Conservation (phyloP, 2,888 invertebrate species). For the Chaetogeoica ovagalla region DNA sequence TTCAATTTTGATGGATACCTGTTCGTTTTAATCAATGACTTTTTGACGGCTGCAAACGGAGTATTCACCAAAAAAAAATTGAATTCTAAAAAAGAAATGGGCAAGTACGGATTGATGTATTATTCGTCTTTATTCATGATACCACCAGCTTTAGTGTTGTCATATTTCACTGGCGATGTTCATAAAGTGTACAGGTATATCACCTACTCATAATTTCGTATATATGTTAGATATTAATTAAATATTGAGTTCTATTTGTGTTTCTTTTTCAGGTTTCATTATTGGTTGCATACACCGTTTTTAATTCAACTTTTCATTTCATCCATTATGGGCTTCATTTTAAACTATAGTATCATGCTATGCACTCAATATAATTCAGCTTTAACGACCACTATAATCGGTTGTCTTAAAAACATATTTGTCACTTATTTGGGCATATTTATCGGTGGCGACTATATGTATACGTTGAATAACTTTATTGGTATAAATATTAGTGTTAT, state of each 20-base stretch:
- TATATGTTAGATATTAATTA: not conserved
- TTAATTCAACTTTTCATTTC: conserved; percentile 80
- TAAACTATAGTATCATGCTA: conserved; percentile 91
- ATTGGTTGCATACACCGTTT: conserved; percentile 79
- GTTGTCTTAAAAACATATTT: conserved; percentile 95
- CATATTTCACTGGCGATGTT: conserved; percentile 77
- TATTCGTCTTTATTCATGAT: conserved; percentile 92
- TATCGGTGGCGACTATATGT: conserved; percentile 96
- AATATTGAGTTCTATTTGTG: not conserved
- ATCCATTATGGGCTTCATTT: conserved; percentile 94
- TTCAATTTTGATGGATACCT: conserved; percentile 90
- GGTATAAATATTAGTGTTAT: conserved; percentile 93
- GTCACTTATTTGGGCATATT: conserved; percentile 98
- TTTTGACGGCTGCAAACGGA: conserved; percentile 95
- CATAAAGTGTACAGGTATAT: conserved; percentile 63
- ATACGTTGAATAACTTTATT: conserved; percentile 89
- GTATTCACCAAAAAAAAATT: conserved; percentile 96
- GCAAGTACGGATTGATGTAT: conserved; percentile 89
- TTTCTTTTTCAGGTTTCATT: conserved; percentile 38
- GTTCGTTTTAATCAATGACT: conserved; percentile 88
- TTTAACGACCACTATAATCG: conserved; percentile 97
- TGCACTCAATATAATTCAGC: conserved; percentile 97
- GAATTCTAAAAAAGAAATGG: conserved; percentile 82
- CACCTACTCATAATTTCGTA: not conserved
- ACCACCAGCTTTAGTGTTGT: conserved; percentile 71